These are phyloP conservation scores for Gryllus bimaculatus DNA, from an alignment of 1,140 invertebrate species.

Conservation along the genomic window DNA sequence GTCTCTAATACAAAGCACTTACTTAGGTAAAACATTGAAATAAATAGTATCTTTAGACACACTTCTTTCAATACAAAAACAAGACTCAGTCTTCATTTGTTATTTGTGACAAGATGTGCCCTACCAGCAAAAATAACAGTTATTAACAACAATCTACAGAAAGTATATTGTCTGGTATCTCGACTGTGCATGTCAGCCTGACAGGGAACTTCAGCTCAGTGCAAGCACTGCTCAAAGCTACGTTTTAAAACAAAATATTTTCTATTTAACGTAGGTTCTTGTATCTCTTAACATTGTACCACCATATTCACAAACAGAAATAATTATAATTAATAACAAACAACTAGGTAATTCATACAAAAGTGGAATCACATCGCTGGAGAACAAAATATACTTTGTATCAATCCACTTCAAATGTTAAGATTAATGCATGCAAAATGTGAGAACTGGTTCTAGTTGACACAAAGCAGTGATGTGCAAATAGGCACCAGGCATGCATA, in stretches of 20 bases:
- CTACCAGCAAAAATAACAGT: background rate
- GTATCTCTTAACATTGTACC: background rate
- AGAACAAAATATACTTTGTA: background rate
- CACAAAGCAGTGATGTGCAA: background rate
- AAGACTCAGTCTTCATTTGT: background rate
- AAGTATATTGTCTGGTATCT: constrained; percentile 1
- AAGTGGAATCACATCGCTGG: background rate
- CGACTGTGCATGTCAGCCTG: background rate
- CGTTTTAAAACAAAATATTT: background rate
- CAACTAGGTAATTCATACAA: background rate
- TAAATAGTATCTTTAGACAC: background rate
- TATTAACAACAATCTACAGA: background rate
- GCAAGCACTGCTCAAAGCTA: background rate
- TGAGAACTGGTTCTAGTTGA: background rate
- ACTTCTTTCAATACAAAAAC: background rate
- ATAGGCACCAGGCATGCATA: background rate
- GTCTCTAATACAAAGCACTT: background rate
- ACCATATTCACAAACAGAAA: background rate
- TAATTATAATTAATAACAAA: background rate
- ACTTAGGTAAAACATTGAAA: background rate
- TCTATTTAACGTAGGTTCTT: background rate
- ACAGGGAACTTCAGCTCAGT: background rate
- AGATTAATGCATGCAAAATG: background rate
- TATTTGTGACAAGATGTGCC: constrained; percentile 4
- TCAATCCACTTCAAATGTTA: background rate